phyloP scores from a whole-genome alignment of 92 coral and sea anemone genomes.

The Actinostola sp. region DNA sequence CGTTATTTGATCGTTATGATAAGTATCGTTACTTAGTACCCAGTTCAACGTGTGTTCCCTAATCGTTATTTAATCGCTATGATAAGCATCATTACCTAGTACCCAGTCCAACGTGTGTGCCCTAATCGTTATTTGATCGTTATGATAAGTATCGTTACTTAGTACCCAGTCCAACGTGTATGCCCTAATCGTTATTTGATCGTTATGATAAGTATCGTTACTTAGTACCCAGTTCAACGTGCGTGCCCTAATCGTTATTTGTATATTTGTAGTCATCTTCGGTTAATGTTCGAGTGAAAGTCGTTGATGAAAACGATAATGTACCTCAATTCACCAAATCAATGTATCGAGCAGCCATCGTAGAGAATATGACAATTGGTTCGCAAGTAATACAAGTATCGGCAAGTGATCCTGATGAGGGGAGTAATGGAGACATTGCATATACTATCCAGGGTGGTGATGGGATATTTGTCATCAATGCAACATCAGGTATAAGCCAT shows the following conservation, averaged over 20 bases:
- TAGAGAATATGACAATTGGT: constrained; percentile 83
- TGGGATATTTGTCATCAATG: constrained; percentile 79
- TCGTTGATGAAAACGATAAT: constrained; percentile 94
- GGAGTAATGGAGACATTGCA: constrained; percentile 83
- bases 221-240: too few relatives aligned
- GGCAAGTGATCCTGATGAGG: constrained; percentile 88
- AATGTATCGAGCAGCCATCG: constrained; percentile 71
- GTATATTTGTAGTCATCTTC: constrained; percentile 49
- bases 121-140: too few relatives aligned
- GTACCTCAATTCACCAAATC: constrained; percentile 77
- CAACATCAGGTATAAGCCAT: constrained; percentile 67
- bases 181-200: too few relatives aligned
- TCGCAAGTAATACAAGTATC: constrained; percentile 68
- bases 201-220: too few relatives aligned
- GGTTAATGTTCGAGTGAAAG: constrained; percentile 57
- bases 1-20: too few relatives aligned
- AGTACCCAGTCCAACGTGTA: too few relatives aligned
- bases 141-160: too few relatives aligned
- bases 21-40: too few relatives aligned
- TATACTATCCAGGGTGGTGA: constrained; percentile 76
- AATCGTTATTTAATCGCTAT: too few relatives aligned
- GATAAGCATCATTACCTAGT: too few relatives aligned
- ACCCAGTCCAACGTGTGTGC: too few relatives aligned
- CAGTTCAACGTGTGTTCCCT: too few relatives aligned
- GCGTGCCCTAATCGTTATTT: neutral